Conservation (phyloP, 2,888 invertebrate genomes). For the Drosophila lacicola region DNA sequence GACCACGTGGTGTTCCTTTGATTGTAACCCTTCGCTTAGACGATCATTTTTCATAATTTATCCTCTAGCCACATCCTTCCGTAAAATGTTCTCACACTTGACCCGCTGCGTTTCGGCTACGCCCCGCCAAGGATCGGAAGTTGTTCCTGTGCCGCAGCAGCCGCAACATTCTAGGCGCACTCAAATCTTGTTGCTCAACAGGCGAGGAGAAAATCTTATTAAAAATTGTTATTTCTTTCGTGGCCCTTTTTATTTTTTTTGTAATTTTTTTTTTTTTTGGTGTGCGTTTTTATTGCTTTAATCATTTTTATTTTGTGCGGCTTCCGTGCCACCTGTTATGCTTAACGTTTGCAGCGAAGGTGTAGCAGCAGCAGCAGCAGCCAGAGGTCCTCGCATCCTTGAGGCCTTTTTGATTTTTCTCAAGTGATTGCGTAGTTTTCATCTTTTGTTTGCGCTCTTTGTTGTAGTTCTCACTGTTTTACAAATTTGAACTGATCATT, state of each 20-base stretch:
- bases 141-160: constrained; percentile 49
- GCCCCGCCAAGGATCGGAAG: constrained; percentile 74
- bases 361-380: constrained; percentile 35
- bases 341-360: constrained; percentile 28
- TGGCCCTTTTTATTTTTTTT: constrained; percentile 63
- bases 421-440: constrained; percentile 82
- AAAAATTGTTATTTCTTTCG: constrained; percentile 76
- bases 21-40: constrained; percentile 52
- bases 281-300: constrained; percentile 71
- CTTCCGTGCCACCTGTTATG: constrained; percentile 84
- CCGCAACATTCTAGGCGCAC: constrained; percentile 43
- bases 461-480: constrained; percentile 73
- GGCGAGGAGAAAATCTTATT: constrained; percentile 78
- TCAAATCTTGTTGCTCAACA: constrained; percentile 42
- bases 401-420: constrained; percentile 78
- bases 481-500: constrained; percentile 81
- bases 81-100: constrained; percentile 85
- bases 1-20: constrained; percentile 72
- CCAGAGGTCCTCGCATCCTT: constrained; percentile 66
- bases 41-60: constrained; percentile 69
- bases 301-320: constrained; percentile 82
- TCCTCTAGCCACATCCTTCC: constrained; percentile 67
- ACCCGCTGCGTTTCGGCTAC: constrained; percentile 70
- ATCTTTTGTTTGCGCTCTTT: constrained; percentile 60
- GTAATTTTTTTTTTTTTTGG: constrained; percentile 50